Evolutionary conservation across 1,140 invertebrate species (phyloP).

Genomic region (Drosophila seguyi): DNA sequence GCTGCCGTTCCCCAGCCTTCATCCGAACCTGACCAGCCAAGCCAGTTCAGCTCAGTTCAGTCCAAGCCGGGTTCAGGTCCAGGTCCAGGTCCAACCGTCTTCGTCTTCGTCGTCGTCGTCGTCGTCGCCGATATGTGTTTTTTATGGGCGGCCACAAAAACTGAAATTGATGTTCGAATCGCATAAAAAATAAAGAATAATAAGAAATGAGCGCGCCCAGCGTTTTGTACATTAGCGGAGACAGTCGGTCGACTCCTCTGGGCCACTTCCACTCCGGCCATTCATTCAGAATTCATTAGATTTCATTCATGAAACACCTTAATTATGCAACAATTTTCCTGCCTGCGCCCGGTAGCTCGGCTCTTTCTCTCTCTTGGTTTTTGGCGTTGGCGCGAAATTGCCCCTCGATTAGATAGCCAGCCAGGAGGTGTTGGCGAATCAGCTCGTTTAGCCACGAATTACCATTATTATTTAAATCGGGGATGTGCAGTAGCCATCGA

Average conservation of each 20-base stretch:
- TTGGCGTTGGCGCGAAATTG: constrained; percentile 64
- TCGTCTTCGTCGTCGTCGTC: constrained; percentile 37
- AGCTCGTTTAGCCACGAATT: constrained; percentile 74
- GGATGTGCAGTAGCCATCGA: constrained; percentile 39
- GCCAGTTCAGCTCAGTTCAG: constrained; percentile 23
- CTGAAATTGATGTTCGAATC: constrained; percentile 82
- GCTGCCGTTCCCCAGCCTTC: constrained; percentile 6
- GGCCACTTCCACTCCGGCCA: constrained; percentile 29
- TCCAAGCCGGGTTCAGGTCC: constrained; percentile 16
- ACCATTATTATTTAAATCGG: constrained; percentile 82
- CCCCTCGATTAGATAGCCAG: constrained; percentile 77
- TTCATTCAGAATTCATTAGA: constrained; percentile 84
- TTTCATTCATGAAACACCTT: constrained; percentile 85
- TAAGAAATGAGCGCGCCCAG: constrained; percentile 80
- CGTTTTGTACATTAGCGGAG: constrained; percentile 77
- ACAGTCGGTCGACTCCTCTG: constrained; percentile 18
- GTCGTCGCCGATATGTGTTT: constrained; percentile 75
- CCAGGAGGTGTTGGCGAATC: constrained; percentile 77
- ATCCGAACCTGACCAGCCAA: constrained; percentile 13
- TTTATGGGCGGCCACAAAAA: constrained; percentile 83
- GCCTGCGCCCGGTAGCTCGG: not conserved
- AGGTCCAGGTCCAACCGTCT: constrained; percentile 39
- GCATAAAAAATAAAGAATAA: constrained; percentile 84
- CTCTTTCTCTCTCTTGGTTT: constrained; percentile 10
- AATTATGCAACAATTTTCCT: constrained; percentile 74